Evolutionary conservation across 2,797 vertebrate genomes (phyloP).

Genomic region (Dicrostonyx torquatus): DNA sequence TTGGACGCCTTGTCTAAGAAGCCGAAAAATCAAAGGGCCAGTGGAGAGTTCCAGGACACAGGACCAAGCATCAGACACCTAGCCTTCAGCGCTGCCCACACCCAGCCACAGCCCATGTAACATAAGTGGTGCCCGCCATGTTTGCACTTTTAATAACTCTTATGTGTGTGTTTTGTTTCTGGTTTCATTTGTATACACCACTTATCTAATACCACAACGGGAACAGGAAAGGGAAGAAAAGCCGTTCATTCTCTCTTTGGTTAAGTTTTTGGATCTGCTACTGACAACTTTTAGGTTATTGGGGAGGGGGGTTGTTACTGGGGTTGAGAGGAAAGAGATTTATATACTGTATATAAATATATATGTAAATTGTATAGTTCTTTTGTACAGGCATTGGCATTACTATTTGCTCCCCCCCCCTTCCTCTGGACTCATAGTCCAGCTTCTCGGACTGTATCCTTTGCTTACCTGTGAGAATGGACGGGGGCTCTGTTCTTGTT

Average conservation of each 20-base stretch:
- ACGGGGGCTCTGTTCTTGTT: neutral
- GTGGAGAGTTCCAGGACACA: constrained; percentile 84
- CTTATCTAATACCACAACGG: constrained; percentile 79
- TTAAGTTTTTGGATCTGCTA: constrained; percentile 85
- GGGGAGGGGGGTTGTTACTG: constrained; percentile 75
- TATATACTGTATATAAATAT: constrained; percentile 91
- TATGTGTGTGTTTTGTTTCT: constrained; percentile 78
- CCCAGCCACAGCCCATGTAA: constrained; percentile 79
- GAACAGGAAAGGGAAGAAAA: constrained; percentile 77
- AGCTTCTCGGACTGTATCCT: neutral
- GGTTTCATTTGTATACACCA: constrained; percentile 82
- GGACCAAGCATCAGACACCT: constrained; percentile 74
- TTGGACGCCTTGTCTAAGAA: constrained; percentile 95
- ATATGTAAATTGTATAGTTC: constrained; percentile 91
- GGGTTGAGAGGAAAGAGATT: constrained; percentile 85
- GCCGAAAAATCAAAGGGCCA: constrained; percentile 85
- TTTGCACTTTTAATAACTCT: constrained; percentile 89
- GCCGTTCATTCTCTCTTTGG: constrained; percentile 68
- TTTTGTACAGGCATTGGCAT: constrained; percentile 87
- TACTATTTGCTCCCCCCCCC: constrained; percentile 73
- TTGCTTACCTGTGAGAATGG: too few species aligned
- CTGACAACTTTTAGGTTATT: constrained; percentile 86
- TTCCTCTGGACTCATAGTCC: neutral
- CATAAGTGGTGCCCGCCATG: constrained; percentile 83
- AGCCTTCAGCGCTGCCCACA: constrained; percentile 50